phyloP scores from a whole-genome alignment of 2,797 vertebrate genomes.

The Propithecus deckenii region DNA sequence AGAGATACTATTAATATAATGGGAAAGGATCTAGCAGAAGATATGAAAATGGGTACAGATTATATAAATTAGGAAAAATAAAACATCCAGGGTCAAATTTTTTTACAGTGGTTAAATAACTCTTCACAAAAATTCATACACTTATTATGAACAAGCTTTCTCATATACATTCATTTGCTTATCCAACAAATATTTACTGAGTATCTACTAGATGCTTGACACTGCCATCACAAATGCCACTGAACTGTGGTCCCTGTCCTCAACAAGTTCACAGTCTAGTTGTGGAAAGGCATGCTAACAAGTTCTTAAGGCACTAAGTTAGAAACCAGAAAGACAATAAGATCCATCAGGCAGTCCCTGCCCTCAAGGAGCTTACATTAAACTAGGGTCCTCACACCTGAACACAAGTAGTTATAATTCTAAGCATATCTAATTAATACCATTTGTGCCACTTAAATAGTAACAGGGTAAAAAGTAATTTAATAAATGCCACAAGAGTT shows the following conservation, averaged over 20 bases:
- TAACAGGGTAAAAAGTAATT: background rate
- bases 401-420: background rate
- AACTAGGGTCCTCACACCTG: background rate
- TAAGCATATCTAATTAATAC: background rate
- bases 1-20: background rate
- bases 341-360: background rate
- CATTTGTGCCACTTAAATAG: background rate
- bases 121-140: background rate
- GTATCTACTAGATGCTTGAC: background rate
- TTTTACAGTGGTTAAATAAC: background rate
- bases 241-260: background rate
- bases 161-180: background rate
- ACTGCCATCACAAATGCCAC: background rate
- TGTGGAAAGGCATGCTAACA: background rate
- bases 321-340: background rate
- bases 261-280: background rate
- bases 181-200: background rate
- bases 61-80: conserved; percentile 21
- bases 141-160: background rate
- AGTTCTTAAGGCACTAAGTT: background rate
- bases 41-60: background rate
- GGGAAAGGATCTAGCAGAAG: background rate
- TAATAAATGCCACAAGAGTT: background rate
- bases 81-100: background rate
- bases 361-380: background rate